These are phyloP conservation scores for western clawed frog (Xenopus tropicalis) DNA, from an alignment of 2,113 vertebrate species.

Conservation along the genomic window DNA sequence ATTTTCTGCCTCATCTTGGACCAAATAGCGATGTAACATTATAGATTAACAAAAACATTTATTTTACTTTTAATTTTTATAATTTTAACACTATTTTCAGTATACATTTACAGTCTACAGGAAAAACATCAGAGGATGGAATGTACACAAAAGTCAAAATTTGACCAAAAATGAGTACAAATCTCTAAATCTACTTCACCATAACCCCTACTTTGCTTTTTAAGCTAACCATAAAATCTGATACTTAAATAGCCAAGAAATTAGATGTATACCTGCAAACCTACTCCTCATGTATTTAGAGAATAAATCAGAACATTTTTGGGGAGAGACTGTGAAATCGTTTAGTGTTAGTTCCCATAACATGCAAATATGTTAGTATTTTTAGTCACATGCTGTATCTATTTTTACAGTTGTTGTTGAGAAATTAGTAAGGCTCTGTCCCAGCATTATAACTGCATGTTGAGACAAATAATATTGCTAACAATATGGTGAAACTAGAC, in stretches of 20 bases:
- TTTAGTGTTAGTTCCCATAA: slow-evolving; percentile 21
- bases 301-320: not conserved
- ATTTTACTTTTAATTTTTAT: too few species aligned
- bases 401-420: slow-evolving; percentile 22
- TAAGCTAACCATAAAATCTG: too few species aligned
- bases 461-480: slow-evolving; percentile 20
- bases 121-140: too few species aligned
- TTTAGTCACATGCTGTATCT: slow-evolving; percentile 14
- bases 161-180: too few species aligned
- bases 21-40: too few species aligned
- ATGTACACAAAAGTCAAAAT: too few species aligned
- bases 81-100: too few species aligned
- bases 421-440: not conserved
- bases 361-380: slow-evolving; percentile 8
- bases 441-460: slow-evolving; percentile 8
- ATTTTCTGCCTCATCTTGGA: too few species aligned
- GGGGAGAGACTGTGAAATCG: not conserved
- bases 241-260: not conserved
- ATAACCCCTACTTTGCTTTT: too few species aligned
- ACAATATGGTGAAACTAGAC: slow-evolving; percentile 12
- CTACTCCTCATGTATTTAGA: slow-evolving; percentile 14
- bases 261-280: not conserved
- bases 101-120: too few species aligned
- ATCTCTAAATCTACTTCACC: too few species aligned
- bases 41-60: too few species aligned